Evolutionary conservation across 2,113 vertebrate species (phyloP).

Genomic region (Bombycilla garrulus): DNA sequence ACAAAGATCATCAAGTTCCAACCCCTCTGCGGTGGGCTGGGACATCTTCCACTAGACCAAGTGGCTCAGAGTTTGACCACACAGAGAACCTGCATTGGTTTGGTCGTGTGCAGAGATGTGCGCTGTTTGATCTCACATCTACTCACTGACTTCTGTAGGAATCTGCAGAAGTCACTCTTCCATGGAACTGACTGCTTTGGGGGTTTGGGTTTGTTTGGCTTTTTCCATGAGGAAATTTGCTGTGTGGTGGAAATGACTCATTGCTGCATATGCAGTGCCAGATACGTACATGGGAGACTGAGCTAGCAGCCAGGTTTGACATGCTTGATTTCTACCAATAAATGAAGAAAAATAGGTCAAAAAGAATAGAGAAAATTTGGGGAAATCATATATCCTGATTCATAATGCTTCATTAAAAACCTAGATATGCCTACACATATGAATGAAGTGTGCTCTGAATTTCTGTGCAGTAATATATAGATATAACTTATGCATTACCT

Average conservation of each 20-base stretch:
- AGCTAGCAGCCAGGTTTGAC: neutral
- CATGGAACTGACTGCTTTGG: neutral
- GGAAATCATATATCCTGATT: neutral
- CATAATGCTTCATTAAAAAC: neutral
- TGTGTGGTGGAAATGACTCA: neutral
- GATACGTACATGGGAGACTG: rapidly evolving
- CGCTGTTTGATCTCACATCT: neutral
- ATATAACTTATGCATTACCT: neutral
- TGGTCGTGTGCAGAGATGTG: neutral
- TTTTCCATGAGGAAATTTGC: neutral
- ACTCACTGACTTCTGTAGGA: neutral
- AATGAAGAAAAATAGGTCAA: neutral
- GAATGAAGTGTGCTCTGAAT: neutral
- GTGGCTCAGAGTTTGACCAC: neutral
- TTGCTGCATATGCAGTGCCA: neutral
- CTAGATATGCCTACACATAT: neutral
- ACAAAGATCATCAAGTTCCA: neutral
- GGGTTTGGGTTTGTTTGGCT: rapidly evolving
- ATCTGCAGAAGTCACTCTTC: neutral
- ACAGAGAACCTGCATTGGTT: neutral
- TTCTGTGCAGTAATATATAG: neutral
- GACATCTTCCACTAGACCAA: neutral
- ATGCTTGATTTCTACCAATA: neutral
- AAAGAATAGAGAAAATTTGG: neutral
- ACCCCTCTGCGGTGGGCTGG: neutral